A percentile compares a stretch with the other conserved stretches of the same genome.
Evolutionary conservation across 2,888 invertebrate genomes (phyloP).

Genomic region (Calliscelio sp.): DNA sequence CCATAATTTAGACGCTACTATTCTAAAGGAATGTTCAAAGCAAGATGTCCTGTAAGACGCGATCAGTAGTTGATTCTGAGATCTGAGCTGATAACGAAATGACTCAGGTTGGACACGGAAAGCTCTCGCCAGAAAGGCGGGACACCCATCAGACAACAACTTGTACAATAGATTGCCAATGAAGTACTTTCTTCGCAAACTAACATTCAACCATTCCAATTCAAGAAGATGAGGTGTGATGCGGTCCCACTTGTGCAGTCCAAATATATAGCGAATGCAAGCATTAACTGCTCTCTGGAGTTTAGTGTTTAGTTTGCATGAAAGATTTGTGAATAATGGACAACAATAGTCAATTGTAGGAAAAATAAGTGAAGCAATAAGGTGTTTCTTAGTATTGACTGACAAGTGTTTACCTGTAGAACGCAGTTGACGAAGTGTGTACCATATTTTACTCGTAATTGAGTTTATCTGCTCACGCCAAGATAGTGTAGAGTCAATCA

Average conservation of each 20-base stretch:
- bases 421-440: neutral
- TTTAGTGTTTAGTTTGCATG: neutral
- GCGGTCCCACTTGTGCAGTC: neutral
- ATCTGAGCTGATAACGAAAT: neutral
- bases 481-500: constrained; percentile 3
- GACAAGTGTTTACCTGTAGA: neutral
- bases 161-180: neutral
- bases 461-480: neutral
- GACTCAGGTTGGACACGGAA: neutral
- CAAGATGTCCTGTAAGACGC: neutral
- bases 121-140: neutral
- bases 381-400: neutral
- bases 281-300: neutral
- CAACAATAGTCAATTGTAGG: constrained; percentile 17
- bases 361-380: constrained; percentile 6
- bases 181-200: neutral
- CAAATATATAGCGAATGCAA: constrained; percentile 4
- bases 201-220: neutral
- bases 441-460: neutral
- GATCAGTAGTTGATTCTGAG: neutral
- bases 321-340: neutral
- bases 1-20: neutral
- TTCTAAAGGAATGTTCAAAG: neutral
- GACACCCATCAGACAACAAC: neutral
- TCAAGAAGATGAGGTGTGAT: neutral